A percentile compares a stretch with the other conserved stretches of the same genome.
phyloP scores from a whole-genome alignment of 2,113 vertebrate species.

The Myotis brandtii region DNA sequence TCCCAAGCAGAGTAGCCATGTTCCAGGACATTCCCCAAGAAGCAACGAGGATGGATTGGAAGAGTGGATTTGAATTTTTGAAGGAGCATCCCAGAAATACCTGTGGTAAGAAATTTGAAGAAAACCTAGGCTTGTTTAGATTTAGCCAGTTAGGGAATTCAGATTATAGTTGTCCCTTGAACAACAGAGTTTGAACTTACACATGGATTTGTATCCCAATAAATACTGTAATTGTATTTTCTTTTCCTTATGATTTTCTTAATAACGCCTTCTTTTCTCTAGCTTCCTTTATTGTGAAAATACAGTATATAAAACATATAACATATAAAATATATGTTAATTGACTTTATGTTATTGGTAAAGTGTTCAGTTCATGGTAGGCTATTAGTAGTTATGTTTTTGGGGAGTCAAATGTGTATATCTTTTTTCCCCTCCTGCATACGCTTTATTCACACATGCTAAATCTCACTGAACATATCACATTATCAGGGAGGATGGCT shows the following conservation, averaged over 20 bases:
- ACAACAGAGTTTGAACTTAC: background rate
- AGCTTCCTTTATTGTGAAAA: background rate
- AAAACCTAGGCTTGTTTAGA: background rate
- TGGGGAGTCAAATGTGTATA: too few relatives aligned
- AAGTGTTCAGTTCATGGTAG: background rate
- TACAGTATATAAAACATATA: background rate
- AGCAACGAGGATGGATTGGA: background rate
- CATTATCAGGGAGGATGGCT: background rate
- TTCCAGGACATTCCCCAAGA: background rate
- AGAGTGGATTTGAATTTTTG: background rate
- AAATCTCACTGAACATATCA: slow-evolving; percentile 35
- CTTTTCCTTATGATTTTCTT: background rate
- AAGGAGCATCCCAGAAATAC: background rate
- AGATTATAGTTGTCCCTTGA: background rate
- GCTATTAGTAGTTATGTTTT: background rate
- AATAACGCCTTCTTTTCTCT: background rate
- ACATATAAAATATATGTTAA: background rate
- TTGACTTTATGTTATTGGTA: background rate
- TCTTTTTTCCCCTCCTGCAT: slow-evolving; percentile 43
- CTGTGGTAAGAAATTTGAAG: background rate
- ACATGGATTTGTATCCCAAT: too few relatives aligned
- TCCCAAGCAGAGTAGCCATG: background rate
- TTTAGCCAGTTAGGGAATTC: background rate
- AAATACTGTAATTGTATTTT: background rate
- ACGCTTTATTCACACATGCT: slow-evolving; percentile 67